Base-by-base conservation (phyloP, 64 coral and sea anemone species). In the Montipora sp. region DNA sequence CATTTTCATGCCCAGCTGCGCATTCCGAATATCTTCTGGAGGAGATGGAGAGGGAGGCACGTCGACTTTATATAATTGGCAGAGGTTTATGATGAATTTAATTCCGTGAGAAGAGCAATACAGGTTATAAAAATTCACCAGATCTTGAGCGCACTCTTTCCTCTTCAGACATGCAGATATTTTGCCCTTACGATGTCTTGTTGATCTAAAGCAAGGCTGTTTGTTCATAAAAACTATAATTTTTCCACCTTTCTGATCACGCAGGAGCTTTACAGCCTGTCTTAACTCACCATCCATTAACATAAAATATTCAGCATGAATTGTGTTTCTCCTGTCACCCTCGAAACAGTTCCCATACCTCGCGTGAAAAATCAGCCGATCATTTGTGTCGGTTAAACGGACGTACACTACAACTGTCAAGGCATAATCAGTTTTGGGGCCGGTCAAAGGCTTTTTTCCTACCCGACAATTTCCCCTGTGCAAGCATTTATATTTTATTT, bases 191-290 rank as follows among this genome's bases (percentile, higher is more conserved):
- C 14, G 81, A 7, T 83, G 60, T n/a, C 36, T 48, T 0, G 82
- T 85, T 85, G 82, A 85, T 23, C 65, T 70, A 72, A 49, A 85
- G 82, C 82, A 85, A 70, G 82, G 82, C n/a, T 85, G 82, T 71
- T 85, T 85, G 82, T 85, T 85, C 82, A 85, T 85, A 63, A 22
- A 85, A 18, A 85, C 47, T 3, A 1, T 50, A 47, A 85, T 71
- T 5, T 21, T 85, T 8, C 82, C 82, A 11, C 65, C 82, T 16
- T n/a, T 51, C 19, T 85, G 63, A 49, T 71, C 63, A 8, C 44
- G 45, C 2, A 85, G 18, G 16, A n/a, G 18, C 9, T 23, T 44
- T 8, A 85, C 65, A 72, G 82, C 82, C 68, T 50, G 15, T 50
- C 47, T 70, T 13, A 85, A 85, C 63, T 85, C 82, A 3, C 50